Evolutionary conservation across 1,140 invertebrate genomes (phyloP).

Genomic region (Brachionus rubens): DNA sequence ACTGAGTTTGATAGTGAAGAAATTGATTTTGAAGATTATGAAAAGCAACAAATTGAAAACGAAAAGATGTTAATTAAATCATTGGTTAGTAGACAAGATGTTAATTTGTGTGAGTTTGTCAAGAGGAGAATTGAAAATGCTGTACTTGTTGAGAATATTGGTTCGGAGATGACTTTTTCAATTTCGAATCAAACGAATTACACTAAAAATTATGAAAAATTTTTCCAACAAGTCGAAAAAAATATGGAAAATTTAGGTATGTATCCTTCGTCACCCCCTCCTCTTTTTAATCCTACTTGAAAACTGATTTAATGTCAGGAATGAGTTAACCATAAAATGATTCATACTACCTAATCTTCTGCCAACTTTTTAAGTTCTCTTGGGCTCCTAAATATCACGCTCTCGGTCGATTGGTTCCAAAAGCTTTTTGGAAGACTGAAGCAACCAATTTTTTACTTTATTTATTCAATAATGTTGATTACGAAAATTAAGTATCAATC

Average conservation of each 20-base stretch:
- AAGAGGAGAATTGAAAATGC: slow-evolving; percentile 48
- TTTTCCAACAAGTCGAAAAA: slow-evolving; percentile 48
- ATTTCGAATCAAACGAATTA: slow-evolving; percentile 55
- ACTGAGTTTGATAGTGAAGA: slow-evolving; percentile 12
- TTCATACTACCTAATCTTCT: too few species aligned
- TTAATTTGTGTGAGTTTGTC: slow-evolving; percentile 7
- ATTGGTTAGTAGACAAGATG: not conserved
- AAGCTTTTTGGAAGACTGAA: too few species aligned
- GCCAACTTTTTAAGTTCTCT: too few species aligned
- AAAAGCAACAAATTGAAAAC: slow-evolving; percentile 14
- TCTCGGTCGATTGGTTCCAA: too few species aligned
- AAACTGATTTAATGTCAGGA: too few species aligned
- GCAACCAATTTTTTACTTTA: too few species aligned
- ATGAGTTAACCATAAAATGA: too few species aligned
- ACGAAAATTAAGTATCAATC: too few species aligned
- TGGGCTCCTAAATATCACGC: too few species aligned
- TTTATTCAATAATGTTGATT: too few species aligned
- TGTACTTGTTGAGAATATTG: slow-evolving; percentile 50
- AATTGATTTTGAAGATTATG: slow-evolving; percentile 3
- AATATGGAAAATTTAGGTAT: slow-evolving; percentile 48
- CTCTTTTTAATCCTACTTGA: too few species aligned
- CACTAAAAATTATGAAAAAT: slow-evolving; percentile 42
- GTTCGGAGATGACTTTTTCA: slow-evolving; percentile 60
- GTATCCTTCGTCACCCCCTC: too few species aligned
- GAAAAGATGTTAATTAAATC: not conserved